Percentiles rank a stretch among this genome's conserved stretches.
Evolutionary conservation across 2,888 invertebrate species (phyloP).

Genomic region (Cryptocephalus moraei): DNA sequence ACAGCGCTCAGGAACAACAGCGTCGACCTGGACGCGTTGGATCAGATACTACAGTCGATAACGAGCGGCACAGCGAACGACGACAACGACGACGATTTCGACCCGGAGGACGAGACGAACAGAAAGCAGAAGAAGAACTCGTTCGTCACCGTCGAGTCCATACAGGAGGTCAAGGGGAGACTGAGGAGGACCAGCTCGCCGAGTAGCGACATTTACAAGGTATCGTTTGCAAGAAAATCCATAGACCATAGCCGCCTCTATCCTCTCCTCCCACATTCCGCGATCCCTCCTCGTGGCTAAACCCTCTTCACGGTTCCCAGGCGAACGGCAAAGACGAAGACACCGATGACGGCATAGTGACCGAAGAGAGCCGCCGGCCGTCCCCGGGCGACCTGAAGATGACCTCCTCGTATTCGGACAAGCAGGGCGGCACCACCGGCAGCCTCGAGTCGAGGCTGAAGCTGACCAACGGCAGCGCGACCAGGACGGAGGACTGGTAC

Average conservation of each 20-base stretch:
- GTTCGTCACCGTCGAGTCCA: constrained; percentile 50
- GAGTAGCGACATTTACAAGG: constrained; percentile 29
- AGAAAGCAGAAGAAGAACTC: constrained; percentile 34
- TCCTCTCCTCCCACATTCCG: too few species aligned
- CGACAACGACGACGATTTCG: constrained; percentile 21
- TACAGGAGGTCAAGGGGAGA: constrained; percentile 49
- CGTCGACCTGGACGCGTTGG: constrained; percentile 43
- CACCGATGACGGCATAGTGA: constrained; percentile 39
- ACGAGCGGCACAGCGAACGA: constrained; percentile 27
- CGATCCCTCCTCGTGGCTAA: too few species aligned
- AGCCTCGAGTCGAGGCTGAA: constrained; percentile 40
- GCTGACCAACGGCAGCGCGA: constrained; percentile 28
- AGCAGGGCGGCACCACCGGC: constrained; percentile 37
- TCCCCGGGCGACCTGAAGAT: constrained; percentile 39
- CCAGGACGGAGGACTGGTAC: constrained; percentile 55
- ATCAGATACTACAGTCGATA: constrained; percentile 40
- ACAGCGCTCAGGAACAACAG: constrained; percentile 45
- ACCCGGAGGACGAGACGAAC: constrained; percentile 16
- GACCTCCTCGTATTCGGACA: constrained; percentile 15
- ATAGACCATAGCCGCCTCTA: too few species aligned
- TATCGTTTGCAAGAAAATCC: background rate
- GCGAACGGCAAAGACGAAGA: constrained; percentile 22
- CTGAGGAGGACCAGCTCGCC: constrained; percentile 44
- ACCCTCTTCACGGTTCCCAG: background rate
- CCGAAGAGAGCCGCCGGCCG: constrained; percentile 39